Evolutionary conservation across 2,888 invertebrate genomes (phyloP).

Genomic region (Seladonia tumulorum): DNA sequence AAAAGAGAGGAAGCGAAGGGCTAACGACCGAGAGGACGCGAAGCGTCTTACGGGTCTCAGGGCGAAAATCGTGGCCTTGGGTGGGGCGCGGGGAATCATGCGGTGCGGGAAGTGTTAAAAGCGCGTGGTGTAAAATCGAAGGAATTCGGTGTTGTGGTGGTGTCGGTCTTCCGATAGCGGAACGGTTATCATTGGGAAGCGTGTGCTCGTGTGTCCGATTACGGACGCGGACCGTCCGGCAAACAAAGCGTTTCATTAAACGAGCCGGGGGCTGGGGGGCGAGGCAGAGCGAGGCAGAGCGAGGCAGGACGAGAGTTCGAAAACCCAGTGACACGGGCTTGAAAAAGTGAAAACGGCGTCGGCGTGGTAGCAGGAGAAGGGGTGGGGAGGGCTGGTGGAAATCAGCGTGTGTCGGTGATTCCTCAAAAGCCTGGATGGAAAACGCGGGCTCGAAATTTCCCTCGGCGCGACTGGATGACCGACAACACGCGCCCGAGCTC

Average conservation of each 20-base stretch:
- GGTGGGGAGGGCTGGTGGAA: background rate
- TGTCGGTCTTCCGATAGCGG: background rate
- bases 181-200: background rate
- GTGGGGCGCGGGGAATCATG: background rate
- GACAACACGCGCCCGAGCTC: background rate
- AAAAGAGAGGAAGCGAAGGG: background rate
- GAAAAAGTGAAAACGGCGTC: conserved; percentile 49
- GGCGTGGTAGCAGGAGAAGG: background rate
- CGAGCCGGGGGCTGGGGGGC: background rate
- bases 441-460: conserved; percentile 55
- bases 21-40: background rate
- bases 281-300: background rate
- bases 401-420: conserved; percentile 52
- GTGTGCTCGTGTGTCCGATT: background rate
- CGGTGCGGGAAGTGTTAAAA: background rate
- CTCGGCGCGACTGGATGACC: conserved; percentile 10
- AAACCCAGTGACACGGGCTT: conserved; percentile 21
- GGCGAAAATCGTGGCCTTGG: background rate
- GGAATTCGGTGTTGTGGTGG: background rate
- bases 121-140: background rate
- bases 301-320: background rate
- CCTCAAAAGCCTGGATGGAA: conserved; percentile 50
- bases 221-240: conserved; percentile 6
- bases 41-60: no score
- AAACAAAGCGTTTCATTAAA: conserved; percentile 47